A percentile compares a stretch with the other conserved stretches of the same genome.
Conservation (phyloP, 2,113 vertebrate species). For the Brienomyrus brachyistius region DNA sequence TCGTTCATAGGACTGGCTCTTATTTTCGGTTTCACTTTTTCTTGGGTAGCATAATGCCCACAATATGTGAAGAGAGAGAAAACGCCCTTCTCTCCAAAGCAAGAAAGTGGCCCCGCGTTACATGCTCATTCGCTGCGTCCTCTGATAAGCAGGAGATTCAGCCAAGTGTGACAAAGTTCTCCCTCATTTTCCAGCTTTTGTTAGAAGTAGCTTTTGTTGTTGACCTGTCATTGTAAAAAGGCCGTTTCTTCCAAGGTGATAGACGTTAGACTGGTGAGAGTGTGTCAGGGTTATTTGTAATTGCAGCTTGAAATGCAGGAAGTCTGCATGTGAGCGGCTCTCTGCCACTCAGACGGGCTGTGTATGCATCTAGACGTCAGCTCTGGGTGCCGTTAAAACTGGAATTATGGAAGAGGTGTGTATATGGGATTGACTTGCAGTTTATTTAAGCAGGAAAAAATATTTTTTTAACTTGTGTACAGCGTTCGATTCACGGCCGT, state of each 20-base stretch:
- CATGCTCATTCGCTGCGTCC: neutral
- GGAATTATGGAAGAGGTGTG: conserved; percentile 19
- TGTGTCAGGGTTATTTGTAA: conserved; percentile 34
- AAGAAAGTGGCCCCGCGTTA: conserved; percentile 9
- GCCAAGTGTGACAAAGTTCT: conserved; percentile 56
- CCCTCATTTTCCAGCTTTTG: conserved; percentile 55
- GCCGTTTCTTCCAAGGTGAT: conserved; percentile 20
- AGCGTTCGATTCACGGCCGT: conserved; percentile 6
- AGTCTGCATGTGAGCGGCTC: conserved; percentile 34
- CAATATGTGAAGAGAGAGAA: conserved; percentile 2
- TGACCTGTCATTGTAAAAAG: conserved; percentile 14
- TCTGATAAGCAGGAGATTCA: conserved; percentile 51
- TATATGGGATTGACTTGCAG: conserved; percentile 11
- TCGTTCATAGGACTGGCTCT: conserved; percentile 26
- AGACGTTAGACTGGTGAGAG: conserved; percentile 26
- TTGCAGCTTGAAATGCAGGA: conserved; percentile 29
- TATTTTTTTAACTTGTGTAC: conserved; percentile 16
- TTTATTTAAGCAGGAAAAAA: conserved; percentile 31
- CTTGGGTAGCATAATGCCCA: conserved; percentile 8
- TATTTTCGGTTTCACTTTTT: neutral
- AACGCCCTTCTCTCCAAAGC: neutral
- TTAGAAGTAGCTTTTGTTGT: conserved; percentile 20
- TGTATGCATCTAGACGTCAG: neutral
- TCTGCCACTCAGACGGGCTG: conserved; percentile 18
- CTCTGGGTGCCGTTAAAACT: conserved; percentile 1